These are phyloP conservation scores for Excalfactoria chinensis DNA, from an alignment of 2,113 vertebrate species.

Conservation along the genomic window DNA sequence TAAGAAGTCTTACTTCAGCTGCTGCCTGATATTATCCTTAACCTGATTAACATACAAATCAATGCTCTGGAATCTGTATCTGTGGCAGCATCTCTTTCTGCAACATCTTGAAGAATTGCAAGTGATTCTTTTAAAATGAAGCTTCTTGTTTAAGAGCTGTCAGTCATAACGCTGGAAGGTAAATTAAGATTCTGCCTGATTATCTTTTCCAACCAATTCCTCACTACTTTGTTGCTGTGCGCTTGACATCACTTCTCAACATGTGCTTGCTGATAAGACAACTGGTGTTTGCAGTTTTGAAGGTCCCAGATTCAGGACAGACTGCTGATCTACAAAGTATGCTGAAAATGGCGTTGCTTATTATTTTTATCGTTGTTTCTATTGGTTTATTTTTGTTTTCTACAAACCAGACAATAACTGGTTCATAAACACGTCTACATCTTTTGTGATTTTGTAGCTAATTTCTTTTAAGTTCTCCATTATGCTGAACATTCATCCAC, in stretches of 20 bases:
- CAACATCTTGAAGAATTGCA: background rate
- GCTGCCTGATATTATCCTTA: background rate
- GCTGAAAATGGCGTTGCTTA: background rate
- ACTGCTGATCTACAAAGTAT: background rate
- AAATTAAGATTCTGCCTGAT: background rate
- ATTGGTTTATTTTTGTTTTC: slow-evolving; percentile 23
- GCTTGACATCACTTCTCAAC: background rate
- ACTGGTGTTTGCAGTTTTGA: background rate
- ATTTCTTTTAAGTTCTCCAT: background rate
- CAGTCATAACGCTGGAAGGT: background rate
- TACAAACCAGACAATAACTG: background rate
- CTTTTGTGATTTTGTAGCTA: background rate
- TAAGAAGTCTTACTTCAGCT: background rate
- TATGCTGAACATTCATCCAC: slow-evolving; percentile 4
- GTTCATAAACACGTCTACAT: slow-evolving; percentile 6
- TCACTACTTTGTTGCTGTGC: background rate
- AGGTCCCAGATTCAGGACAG: background rate
- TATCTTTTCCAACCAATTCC: background rate
- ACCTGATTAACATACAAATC: background rate
- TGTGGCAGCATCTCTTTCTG: background rate
- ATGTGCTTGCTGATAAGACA: background rate
- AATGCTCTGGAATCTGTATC: background rate
- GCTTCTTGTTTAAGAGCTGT: background rate
- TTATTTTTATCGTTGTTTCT: background rate
- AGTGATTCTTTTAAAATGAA: background rate